Evolutionary conservation across 2,113 vertebrate genomes (phyloP).

Genomic region (Pitta sordida): DNA sequence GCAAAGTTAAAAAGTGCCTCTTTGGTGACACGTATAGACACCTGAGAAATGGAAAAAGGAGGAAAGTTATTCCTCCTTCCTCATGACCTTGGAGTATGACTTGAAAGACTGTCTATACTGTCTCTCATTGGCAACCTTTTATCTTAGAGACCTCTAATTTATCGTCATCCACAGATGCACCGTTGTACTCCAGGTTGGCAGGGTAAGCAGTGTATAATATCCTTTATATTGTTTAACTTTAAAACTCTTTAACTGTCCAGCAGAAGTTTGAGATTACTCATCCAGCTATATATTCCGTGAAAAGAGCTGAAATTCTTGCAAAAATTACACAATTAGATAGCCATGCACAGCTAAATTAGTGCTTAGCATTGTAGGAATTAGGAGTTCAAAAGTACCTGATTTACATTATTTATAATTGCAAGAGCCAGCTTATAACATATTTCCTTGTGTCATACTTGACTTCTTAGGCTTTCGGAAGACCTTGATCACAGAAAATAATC

Average conservation of each 20-base stretch:
- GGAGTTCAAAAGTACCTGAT: constrained; percentile 8
- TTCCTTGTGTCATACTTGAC: constrained; percentile 15
- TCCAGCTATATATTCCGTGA: not conserved
- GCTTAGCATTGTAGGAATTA: not conserved
- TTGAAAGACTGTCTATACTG: not conserved
- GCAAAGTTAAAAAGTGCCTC: not conserved
- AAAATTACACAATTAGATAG: not conserved
- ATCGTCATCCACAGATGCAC: not conserved
- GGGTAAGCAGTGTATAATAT: not conserved
- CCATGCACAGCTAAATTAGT: not conserved
- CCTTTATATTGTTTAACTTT: not conserved
- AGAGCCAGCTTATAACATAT: not conserved
- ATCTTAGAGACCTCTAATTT: not conserved
- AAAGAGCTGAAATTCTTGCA: not conserved
- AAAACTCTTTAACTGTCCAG: not conserved
- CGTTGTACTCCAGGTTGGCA: not conserved
- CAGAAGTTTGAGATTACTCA: not conserved
- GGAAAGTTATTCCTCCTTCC: not conserved
- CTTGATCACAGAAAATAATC: constrained; percentile 44
- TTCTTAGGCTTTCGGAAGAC: not conserved
- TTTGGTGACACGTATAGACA: not conserved
- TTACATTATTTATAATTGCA: not conserved
- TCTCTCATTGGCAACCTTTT: not conserved
- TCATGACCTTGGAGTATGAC: not conserved
- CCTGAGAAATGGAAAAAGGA: not conserved